Percentiles rank a stretch among this genome's conserved stretches.
Conservation (phyloP, 1,140 invertebrate genomes). For the Vollenhovia emeryi region DNA sequence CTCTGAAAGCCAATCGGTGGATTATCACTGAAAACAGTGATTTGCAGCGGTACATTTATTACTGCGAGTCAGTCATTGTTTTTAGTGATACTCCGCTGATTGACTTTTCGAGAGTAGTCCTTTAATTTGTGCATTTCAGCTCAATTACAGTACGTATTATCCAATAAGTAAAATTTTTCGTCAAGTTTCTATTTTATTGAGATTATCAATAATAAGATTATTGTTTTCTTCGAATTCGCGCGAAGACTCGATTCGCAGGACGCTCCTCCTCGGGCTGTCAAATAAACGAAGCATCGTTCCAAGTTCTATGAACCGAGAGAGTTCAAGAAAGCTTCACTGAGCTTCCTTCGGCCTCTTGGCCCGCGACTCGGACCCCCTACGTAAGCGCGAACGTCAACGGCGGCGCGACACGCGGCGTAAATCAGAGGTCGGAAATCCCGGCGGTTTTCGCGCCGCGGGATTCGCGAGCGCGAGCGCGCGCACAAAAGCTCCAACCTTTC, state of each 20-base stretch:
- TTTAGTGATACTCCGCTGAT: no score
- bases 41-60: no score
- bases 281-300: not conserved
- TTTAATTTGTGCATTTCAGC: not conserved
- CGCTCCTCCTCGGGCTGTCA: not conserved
- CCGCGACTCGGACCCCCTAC: not conserved
- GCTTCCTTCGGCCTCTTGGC: no score
- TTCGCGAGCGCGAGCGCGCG: slow-evolving; percentile 49
- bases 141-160: no score
- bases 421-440: not conserved
- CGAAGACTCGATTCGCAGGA: not conserved
- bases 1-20: no score
- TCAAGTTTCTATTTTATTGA: not conserved
- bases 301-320: not conserved
- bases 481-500: slow-evolving; percentile 70
- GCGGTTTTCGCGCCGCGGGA: slow-evolving; percentile 28
- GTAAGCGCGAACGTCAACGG: slow-evolving; percentile 31
- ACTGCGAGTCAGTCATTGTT: no score
- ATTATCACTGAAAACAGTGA: no score
- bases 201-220: not conserved
- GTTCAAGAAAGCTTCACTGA: no score
- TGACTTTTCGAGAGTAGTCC: no score
- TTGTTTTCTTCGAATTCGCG: not conserved
- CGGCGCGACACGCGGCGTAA: not conserved
- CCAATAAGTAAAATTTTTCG: no score